Evolutionary conservation across 2,888 invertebrate genomes (phyloP).

Genomic region (Drosophila anceps): DNA sequence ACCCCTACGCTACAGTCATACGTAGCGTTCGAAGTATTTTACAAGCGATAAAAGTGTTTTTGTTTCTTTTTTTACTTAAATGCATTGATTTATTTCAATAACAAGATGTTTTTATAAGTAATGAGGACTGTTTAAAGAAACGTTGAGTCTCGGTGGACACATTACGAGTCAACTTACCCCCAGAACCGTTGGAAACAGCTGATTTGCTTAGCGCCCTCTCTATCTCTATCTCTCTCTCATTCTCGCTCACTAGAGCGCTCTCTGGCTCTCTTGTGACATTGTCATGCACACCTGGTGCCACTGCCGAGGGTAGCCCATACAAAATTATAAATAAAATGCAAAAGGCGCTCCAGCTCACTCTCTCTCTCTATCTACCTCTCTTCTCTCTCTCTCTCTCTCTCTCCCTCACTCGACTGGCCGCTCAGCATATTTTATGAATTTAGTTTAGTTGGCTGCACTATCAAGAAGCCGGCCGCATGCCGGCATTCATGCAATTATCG

Average conservation of each 20-base stretch:
- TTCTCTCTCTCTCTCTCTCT: neutral
- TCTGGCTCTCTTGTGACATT: conserved; percentile 23
- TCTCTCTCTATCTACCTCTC: neutral
- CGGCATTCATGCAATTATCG: conserved; percentile 37
- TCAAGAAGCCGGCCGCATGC: conserved; percentile 30
- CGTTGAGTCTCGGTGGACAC: neutral
- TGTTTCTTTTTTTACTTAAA: neutral
- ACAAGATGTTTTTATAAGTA: neutral
- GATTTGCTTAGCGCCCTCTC: conserved; percentile 15
- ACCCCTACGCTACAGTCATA: neutral
- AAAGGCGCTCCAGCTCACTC: neutral
- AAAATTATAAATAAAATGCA: neutral
- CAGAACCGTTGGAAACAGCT: conserved; percentile 4
- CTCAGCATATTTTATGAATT: neutral
- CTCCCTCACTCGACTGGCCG: neutral
- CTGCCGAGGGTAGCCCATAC: conserved; percentile 17
- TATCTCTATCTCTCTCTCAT: neutral
- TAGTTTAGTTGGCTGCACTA: conserved; percentile 19
- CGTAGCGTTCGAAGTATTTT: neutral
- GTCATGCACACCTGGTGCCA: conserved; percentile 23
- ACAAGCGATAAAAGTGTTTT: neutral
- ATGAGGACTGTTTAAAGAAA: neutral
- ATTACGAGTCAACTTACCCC: neutral
- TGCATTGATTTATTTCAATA: neutral
- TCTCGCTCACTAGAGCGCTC: neutral